phyloP scores from a whole-genome alignment of 2,797 vertebrate genomes.

The Nasua narica region DNA sequence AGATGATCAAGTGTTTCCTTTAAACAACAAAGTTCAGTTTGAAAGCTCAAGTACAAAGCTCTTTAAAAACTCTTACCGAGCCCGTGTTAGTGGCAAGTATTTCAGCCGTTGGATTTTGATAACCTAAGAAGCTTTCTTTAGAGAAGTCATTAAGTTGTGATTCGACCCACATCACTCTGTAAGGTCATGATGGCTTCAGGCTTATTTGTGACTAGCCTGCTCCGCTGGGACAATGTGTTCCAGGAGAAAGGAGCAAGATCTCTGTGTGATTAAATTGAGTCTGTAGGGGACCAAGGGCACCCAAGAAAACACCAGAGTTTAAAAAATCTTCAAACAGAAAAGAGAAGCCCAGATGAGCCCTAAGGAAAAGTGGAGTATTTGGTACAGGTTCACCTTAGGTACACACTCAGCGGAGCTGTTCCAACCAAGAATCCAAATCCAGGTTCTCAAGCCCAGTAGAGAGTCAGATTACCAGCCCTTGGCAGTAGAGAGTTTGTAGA shows the following conservation, averaged over 20 bases:
- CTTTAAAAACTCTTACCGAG: background rate
- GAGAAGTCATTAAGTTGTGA: slow-evolving; percentile 40
- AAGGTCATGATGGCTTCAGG: background rate
- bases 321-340: background rate
- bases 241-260: background rate
- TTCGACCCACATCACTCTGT: slow-evolving; percentile 15
- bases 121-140: slow-evolving; percentile 44
- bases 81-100: background rate
- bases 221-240: background rate
- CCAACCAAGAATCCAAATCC: background rate
- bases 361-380: background rate
- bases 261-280: background rate
- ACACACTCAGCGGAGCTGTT: background rate
- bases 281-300: background rate
- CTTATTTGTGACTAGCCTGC: background rate
- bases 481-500: background rate
- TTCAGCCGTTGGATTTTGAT: slow-evolving; percentile 38
- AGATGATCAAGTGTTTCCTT: slow-evolving; percentile 17
- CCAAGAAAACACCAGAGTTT: background rate
- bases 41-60: background rate
- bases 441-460: background rate
- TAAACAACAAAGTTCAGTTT: background rate
- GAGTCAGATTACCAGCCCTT: slow-evolving; percentile 13
- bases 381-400: fast-evolving
- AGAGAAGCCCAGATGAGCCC: background rate